A percentile compares a stretch with the other conserved stretches of the same genome.
These are phyloP conservation scores for Hoplias malabaricus DNA, from an alignment of 2,113 vertebrate genomes.

Conservation along the genomic window DNA sequence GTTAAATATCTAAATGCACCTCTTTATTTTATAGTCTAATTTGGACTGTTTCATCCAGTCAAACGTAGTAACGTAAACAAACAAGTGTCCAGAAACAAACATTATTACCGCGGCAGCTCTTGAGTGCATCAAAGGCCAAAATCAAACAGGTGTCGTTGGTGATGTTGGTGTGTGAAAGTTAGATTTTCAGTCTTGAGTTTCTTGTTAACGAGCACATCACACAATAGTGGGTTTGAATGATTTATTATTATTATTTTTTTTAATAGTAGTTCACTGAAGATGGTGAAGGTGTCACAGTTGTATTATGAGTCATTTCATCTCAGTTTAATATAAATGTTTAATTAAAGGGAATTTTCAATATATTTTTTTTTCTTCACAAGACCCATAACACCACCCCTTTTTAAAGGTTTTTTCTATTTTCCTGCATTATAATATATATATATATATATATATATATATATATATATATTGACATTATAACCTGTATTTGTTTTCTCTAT, in stretches of 20 bases:
- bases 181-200: constrained; percentile 2
- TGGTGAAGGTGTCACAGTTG: no score
- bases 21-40: background rate
- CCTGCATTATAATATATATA: no score
- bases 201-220: constrained; percentile 2
- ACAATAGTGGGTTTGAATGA: background rate
- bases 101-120: constrained; percentile 50
- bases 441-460: no score
- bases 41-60: background rate
- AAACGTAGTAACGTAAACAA: background rate
- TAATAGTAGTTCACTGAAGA: constrained; percentile 30
- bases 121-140: constrained; percentile 51
- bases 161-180: constrained; percentile 21
- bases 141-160: constrained; percentile 21
- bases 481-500: constrained; percentile 14
- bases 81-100: constrained; percentile 10
- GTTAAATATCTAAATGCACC: background rate
- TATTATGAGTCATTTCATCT: constrained; percentile 44
- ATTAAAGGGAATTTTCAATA: constrained; percentile 45
- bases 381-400: background rate
- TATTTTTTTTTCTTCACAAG: constrained; percentile 38
- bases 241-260: constrained; percentile 55
- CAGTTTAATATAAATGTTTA: constrained; percentile 42
- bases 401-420: background rate
- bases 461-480: constrained; percentile 34